phyloP scores from a whole-genome alignment of 1,140 invertebrate genomes.

The Teleogryllus occipitalis region DNA sequence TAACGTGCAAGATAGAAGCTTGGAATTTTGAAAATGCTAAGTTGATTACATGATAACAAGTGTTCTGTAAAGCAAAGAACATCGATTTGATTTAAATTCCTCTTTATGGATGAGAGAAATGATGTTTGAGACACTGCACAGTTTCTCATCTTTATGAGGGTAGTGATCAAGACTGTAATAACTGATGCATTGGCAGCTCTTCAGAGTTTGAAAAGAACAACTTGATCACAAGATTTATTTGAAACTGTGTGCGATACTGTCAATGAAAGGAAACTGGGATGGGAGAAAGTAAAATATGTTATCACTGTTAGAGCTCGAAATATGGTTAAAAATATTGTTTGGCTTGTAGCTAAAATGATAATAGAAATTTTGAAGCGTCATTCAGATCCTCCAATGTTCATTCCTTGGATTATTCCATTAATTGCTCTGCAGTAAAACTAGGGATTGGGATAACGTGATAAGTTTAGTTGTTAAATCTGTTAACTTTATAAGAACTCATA shows the following conservation, averaged over 20 bases:
- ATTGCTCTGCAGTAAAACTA: slow-evolving; percentile 5
- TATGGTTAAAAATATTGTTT: background rate
- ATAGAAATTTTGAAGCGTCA: background rate
- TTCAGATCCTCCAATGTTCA: background rate
- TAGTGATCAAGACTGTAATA: background rate
- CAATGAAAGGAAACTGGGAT: background rate
- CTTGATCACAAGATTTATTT: background rate
- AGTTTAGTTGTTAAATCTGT: slow-evolving; percentile 30
- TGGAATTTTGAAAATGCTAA: too few species aligned
- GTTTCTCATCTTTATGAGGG: too few species aligned
- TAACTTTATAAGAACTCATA: slow-evolving; percentile 32
- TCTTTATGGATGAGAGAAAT: too few species aligned
- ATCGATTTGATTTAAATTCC: too few species aligned
- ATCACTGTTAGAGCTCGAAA: background rate
- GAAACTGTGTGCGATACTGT: background rate
- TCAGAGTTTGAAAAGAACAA: slow-evolving; percentile 6
- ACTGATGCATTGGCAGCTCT: background rate
- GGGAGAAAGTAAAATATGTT: background rate
- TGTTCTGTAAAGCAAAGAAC: too few species aligned
- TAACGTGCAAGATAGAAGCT: too few species aligned
- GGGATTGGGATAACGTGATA: slow-evolving; percentile 28
- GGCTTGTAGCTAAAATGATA: background rate
- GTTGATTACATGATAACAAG: too few species aligned
- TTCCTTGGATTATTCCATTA: background rate
- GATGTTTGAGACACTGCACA: too few species aligned